Base-by-base conservation (phyloP, 2,113 vertebrate genomes). In the Neogobius melanostomus region DNA sequence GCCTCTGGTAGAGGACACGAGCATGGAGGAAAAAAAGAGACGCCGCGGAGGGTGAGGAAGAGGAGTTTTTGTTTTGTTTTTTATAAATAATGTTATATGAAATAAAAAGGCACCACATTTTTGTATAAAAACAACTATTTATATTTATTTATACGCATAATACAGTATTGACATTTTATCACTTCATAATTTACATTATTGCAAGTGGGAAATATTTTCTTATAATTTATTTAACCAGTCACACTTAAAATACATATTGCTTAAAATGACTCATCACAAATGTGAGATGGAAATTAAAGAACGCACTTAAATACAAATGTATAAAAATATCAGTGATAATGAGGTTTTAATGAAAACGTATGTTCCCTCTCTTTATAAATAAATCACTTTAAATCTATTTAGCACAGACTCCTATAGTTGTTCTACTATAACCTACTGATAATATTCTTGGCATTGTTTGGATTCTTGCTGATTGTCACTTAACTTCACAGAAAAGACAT, bases 141-240 rank as follows among this genome's bases (percentile, higher is more conserved):
- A 88, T 88, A 84, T 66, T 83, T 81, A 57, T 61, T 44, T 61
- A 61, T 61, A 45, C 72, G 80, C 79, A 53, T 73, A 71, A 85
- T 83, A 87, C 82, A 82, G 44, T 77, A 84, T 81, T 11, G 71
- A 83, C 76, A 83, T 83, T 74, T 82, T 69, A 76, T 63, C 83
- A 82, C 80, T 85, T 86, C 80, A 68, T 83, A 73, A 77, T 84
- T 85, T 88, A 90, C 82, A 90, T 90, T 91, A 91, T 90, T 92
- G 88, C 88, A 87, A 74, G 84, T 81, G 75, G 87, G 86, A 79
- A 71, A 85, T 79, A 89, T 45, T 87, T 87, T 87, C 66, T 77
- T 79, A 49, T 88, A 70, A 81, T 77, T 61, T 53, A 61, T 77
- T 77, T 74, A 66, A 87, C 64, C 73, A 76, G 56, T 59, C 76